phyloP scores from a whole-genome alignment of 2,113 vertebrate genomes.

The Cyprinodon brontotheroides region DNA sequence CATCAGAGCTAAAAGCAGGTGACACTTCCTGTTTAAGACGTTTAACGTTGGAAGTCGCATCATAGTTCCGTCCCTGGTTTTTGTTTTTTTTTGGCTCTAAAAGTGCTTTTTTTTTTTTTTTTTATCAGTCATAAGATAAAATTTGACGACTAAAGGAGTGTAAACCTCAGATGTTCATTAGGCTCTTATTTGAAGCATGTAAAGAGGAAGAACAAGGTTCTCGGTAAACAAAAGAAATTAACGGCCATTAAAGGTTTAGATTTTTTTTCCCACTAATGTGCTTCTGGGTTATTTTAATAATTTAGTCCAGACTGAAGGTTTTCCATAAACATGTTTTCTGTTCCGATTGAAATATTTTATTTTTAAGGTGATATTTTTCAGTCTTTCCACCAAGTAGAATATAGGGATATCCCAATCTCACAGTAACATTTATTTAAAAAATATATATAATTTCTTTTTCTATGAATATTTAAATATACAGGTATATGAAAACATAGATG shows the following conservation, averaged over 20 bases:
- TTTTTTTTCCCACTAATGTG: slow-evolving; percentile 30
- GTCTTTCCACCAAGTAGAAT: neutral
- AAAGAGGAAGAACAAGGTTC: neutral
- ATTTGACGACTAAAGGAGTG: neutral
- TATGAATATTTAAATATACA: too few species aligned
- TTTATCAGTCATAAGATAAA: too few species aligned
- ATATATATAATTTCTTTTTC: too few species aligned
- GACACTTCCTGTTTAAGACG: neutral
- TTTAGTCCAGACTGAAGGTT: slow-evolving; percentile 49
- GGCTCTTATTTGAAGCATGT: neutral
- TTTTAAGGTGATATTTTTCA: neutral
- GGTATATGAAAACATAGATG: neutral
- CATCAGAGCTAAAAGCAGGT: neutral
- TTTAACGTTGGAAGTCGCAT: neutral
- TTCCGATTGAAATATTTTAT: neutral
- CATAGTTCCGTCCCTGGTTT: neutral
- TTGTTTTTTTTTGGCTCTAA: neutral
- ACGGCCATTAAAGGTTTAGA: slow-evolving; percentile 23
- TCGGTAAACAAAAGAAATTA: slow-evolving; percentile 32
- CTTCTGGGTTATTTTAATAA: slow-evolving; percentile 23
- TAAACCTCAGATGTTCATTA: neutral
- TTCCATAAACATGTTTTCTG: slow-evolving; percentile 22
- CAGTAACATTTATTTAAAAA: neutral
- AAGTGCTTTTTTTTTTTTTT: neutral
- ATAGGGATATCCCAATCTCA: neutral